These are phyloP conservation scores for Choristoneura rosaceana DNA, from an alignment of 2,888 invertebrate species.

Conservation along the genomic window DNA sequence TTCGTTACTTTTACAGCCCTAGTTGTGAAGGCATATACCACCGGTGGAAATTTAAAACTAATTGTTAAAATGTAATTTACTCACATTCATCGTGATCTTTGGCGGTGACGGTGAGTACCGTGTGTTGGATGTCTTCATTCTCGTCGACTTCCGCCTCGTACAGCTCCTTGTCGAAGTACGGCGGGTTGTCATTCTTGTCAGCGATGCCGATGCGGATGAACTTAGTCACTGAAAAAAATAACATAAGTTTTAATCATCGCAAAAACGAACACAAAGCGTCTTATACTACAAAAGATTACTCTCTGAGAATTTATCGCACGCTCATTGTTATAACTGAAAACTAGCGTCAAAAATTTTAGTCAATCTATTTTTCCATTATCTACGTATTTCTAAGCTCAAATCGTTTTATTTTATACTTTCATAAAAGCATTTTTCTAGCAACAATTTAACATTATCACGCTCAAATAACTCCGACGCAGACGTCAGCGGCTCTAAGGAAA, in stretches of 20 bases:
- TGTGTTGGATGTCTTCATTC: slow-evolving; percentile 98
- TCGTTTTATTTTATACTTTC: slow-evolving; percentile 42
- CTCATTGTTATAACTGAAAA: neutral
- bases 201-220: slow-evolving; percentile 99
- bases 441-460: slow-evolving; percentile 58
- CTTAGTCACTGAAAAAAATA: slow-evolving; percentile 94
- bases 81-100: slow-evolving; percentile 99
- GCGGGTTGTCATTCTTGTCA: slow-evolving; percentile 99
- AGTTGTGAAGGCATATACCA: too few species aligned
- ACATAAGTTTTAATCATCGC: slow-evolving; percentile 38
- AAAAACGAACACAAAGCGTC: neutral
- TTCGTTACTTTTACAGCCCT: too few species aligned
- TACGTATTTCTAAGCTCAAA: slow-evolving; percentile 6
- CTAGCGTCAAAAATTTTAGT: neutral
- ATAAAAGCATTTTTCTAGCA: slow-evolving; percentile 53
- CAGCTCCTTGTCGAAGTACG: slow-evolving; percentile 98
- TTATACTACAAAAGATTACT: neutral
- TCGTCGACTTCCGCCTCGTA: slow-evolving; percentile 99
- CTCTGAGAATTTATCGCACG: slow-evolving; percentile 8
- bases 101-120: slow-evolving; percentile 98
- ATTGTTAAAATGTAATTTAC: slow-evolving; percentile 72
- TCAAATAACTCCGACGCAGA: slow-evolving; percentile 56
- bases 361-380: slow-evolving; percentile 5
- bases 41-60: neutral
- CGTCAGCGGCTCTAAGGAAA: slow-evolving; percentile 49